Conservation (phyloP, 2,797 vertebrate genomes). For the Amblyopsis hoosieri region DNA sequence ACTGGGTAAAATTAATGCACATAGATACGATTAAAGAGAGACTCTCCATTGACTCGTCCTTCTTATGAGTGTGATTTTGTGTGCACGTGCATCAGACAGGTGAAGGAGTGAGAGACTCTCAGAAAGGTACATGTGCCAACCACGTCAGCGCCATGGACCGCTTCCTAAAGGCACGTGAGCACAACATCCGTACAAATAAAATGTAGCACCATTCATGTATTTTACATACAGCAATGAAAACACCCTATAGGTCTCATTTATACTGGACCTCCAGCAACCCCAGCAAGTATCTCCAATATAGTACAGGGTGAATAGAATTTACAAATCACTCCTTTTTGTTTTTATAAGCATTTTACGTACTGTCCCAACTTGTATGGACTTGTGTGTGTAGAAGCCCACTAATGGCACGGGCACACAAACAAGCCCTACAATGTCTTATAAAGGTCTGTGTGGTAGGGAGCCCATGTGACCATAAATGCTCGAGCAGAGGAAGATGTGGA, state of each 20-base stretch:
- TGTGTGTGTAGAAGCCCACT: too few species aligned
- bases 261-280: too few species aligned
- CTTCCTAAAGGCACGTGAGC: slow-evolving; percentile 83
- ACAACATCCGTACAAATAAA: not conserved
- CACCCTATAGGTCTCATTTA: too few species aligned
- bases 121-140: slow-evolving; percentile 89
- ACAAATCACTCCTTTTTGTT: too few species aligned
- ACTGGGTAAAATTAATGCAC: slow-evolving; percentile 81
- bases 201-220: not conserved
- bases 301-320: too few species aligned
- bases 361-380: too few species aligned
- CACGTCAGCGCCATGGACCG: slow-evolving; percentile 85
- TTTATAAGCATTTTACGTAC: too few species aligned
- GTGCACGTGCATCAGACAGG: slow-evolving; percentile 78
- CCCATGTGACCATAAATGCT: slow-evolving; percentile 91
- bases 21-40: slow-evolving; percentile 3
- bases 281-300: too few species aligned
- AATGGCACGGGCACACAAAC: too few species aligned
- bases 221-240: too few species aligned
- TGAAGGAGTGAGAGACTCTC: slow-evolving; percentile 87
- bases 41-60: not conserved
- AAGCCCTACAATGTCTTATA: too few species aligned
- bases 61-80: slow-evolving; percentile 1
- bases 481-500: slow-evolving; percentile 90
- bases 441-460: slow-evolving; percentile 75